Evolutionary conservation across 2,888 invertebrate genomes (phyloP).

Genomic region (Ceriagrion tenellum): DNA sequence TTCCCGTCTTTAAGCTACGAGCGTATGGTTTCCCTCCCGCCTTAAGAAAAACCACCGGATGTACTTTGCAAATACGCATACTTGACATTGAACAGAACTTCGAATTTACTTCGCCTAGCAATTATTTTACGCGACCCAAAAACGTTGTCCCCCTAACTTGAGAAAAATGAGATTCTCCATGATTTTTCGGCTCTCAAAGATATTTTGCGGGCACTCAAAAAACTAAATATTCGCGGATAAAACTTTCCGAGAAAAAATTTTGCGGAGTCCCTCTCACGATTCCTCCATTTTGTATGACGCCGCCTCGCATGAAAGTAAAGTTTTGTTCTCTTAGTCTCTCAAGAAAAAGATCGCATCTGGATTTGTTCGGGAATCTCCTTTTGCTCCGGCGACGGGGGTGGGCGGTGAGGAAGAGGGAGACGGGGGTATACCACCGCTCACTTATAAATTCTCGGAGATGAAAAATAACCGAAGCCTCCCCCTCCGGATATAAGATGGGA

Average conservation of each 20-base stretch:
- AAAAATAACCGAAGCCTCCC: neutral
- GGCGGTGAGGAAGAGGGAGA: too few relatives aligned
- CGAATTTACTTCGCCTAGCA: too few relatives aligned
- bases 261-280: neutral
- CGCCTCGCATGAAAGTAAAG: neutral
- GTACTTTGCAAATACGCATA: too few relatives aligned
- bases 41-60: too few relatives aligned
- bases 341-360: constrained; percentile 5
- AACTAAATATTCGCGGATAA: neutral
- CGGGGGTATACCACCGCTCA: neutral
- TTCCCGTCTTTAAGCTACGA: too few relatives aligned
- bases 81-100: too few relatives aligned
- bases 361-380: neutral
- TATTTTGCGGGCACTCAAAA: neutral
- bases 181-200: neutral
- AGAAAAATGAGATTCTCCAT: neutral
- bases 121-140: too few relatives aligned
- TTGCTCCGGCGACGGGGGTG: neutral
- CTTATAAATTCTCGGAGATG: neutral
- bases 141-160: too few relatives aligned
- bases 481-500: neutral
- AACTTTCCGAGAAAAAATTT: neutral
- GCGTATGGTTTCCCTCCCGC: too few relatives aligned
- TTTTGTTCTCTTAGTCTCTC: neutral
- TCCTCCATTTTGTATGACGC: neutral